Percentiles rank a stretch among this genome's conserved stretches.
Conservation (phyloP, 1,140 invertebrate species). For the Eupeodes corollae region DNA sequence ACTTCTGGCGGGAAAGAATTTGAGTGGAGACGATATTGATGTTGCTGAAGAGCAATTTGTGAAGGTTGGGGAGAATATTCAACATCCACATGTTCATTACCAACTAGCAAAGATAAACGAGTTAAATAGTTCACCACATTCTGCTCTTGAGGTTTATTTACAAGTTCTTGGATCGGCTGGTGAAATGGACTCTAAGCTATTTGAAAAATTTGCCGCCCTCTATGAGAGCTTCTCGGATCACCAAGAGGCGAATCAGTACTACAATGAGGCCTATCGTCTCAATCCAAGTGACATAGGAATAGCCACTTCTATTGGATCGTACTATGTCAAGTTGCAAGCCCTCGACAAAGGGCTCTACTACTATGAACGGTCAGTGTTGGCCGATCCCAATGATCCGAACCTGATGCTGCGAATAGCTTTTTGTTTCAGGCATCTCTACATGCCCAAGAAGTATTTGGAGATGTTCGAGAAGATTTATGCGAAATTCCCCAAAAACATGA, state of each 20-base stretch:
- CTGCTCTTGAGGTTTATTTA: slow-evolving; percentile 72
- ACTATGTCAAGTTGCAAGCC: slow-evolving; percentile 78
- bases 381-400: slow-evolving; percentile 74
- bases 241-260: slow-evolving; percentile 85
- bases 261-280: slow-evolving; percentile 80
- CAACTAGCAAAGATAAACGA: slow-evolving; percentile 79
- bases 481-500: slow-evolving; percentile 74
- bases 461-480: slow-evolving; percentile 69
- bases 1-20: slow-evolving; percentile 54
- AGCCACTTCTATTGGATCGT: slow-evolving; percentile 84
- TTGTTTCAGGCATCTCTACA: slow-evolving; percentile 66
- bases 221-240: slow-evolving; percentile 79
- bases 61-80: slow-evolving; percentile 43
- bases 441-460: slow-evolving; percentile 65
- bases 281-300: slow-evolving; percentile 82
- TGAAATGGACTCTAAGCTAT: slow-evolving; percentile 70
- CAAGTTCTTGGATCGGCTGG: slow-evolving; percentile 62
- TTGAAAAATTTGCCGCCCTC: slow-evolving; percentile 74
- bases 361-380: slow-evolving; percentile 78
- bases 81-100: slow-evolving; percentile 71
- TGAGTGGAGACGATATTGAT: slow-evolving; percentile 58
- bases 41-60: slow-evolving; percentile 52
- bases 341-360: slow-evolving; percentile 81
- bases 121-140: slow-evolving; percentile 45
- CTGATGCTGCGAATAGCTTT: slow-evolving; percentile 78